Conservation (phyloP, 35 echinoderm and acorn worm species). For the Nesometra sesokonis region DNA sequence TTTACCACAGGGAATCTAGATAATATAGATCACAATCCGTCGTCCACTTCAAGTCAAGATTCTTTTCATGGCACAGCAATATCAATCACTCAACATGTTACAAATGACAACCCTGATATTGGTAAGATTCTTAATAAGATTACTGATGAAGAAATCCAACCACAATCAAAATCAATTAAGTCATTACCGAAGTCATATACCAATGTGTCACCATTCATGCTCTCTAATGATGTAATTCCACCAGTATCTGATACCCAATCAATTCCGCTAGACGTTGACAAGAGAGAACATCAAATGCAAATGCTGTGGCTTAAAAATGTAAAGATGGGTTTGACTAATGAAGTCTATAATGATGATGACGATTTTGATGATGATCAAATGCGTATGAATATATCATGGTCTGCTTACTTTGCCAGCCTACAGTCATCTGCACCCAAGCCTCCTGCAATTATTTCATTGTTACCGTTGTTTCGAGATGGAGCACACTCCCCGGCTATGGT, state of each 20-base stretch:
- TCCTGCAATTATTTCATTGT: background rate
- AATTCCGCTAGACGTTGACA: background rate
- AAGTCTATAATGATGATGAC: background rate
- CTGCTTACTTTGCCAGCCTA: background rate
- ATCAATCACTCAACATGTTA: background rate
- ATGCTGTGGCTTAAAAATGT: background rate
- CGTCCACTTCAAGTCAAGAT: background rate
- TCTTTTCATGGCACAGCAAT: conserved; percentile 1
- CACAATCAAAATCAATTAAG: background rate
- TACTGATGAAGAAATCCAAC: background rate
- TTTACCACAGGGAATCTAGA: background rate
- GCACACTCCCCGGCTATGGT: conserved; percentile 21
- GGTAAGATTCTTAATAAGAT: background rate
- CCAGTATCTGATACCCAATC: background rate
- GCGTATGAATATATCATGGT: background rate
- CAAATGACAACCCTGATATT: background rate
- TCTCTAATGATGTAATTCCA: background rate
- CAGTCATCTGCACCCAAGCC: background rate
- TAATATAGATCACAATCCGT: background rate
- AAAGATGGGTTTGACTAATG: too few relatives aligned
- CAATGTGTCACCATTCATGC: background rate
- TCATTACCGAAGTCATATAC: background rate
- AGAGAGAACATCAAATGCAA: background rate
- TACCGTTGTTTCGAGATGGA: conserved; percentile 22
- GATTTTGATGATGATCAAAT: too few relatives aligned